Base-by-base conservation (phyloP, 2,888 invertebrate genomes). In the Habrosyne pyritoides region DNA sequence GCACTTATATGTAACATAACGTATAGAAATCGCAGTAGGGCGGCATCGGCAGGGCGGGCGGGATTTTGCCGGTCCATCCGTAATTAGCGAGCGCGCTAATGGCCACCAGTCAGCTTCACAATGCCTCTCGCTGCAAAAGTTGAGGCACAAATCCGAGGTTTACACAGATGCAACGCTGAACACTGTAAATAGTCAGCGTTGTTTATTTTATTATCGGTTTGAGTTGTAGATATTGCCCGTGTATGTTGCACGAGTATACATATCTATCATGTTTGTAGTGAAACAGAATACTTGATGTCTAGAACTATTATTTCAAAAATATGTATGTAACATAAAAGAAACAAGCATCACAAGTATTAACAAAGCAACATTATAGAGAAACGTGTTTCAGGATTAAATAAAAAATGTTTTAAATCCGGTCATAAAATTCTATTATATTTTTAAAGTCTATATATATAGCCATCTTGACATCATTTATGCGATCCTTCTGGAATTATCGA, bases 71-170 rank as follows among this genome's bases (percentile, higher is more conserved):
- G 71, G 78, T 73, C 75, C 73, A 76, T 75, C 71, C 71, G 75
- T 84, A 83, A 84, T 85, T 85, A 84, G 79, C 73, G 75, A 71
- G 73, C 66, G 75, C 68, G 66, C 83, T 87, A 87, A 86, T 86
- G 82, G 83, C 73, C 69, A 63, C 66, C 76, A 77, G 77, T 75
- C 82, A 73, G 78, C 75, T 77, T 77, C 71, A 75, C 74, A 76
- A 67, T 66, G 65, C 63, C 55, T 58, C 60, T 56, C 70, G 49
- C 59, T 63, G 67, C 60, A 69, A 77, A 73, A 74, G 74, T 73
- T 71, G 66, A 71, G 56, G 57, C 61, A 55, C 48, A 22, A 49
- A 33, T 24, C 46, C 42, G 47, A 63, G 68, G 57, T 64, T 61
- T 65, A 59, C 57, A 61, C 60, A 64, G 67, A 62, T 64, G 59